Evolutionary conservation across 2,888 invertebrate genomes (phyloP), one percentile per base, ranked within the genome.

Genomic region (Alloscopus bannaensis): DNA sequence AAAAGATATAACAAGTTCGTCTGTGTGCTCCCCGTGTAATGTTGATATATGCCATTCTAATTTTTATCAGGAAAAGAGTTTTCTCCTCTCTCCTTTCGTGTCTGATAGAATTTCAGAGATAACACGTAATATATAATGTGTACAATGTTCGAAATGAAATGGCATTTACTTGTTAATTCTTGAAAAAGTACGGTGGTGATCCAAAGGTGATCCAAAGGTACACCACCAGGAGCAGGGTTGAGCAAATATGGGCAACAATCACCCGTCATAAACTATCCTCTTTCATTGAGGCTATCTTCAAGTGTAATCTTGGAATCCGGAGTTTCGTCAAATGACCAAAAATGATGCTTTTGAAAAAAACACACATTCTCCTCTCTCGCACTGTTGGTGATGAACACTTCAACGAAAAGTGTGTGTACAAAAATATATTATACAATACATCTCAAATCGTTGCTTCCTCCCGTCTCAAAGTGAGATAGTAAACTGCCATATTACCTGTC

Each of bases 221-320:
- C 60, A 45, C 45, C 64, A 64, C 45, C 45, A 45, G 68, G 55
- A 68, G 60, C 59, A 60, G 52, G 70, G 71, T 65, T 60, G 22
- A 72, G 72, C 79, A 79, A 79, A 79, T 79, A 79, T 79, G 79
- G 79, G 60, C 57, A 68, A 72, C 72, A 79, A 79, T 79, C 79
- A 72, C 79, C 62, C 66, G 60, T 72, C 79, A 72, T 79, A 79
- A 79, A 79, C 72, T 72, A 79, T 72, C 72, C 66, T 60, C 71
- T 72, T 78, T 79, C 79, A 79, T 79, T 79, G 66, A 68, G 71
- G 78, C 79, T 82, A 80, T 82, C 79, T 82, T 60, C 0, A 64
- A 50, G 50, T 78, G 52, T 77, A 64, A 82, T 82, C 82, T 79
- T 45, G 80, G 79, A 82, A 82, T 82, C 80, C 69, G 75, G 80